phyloP scores from a whole-genome alignment of 2,888 invertebrate genomes.

The Macropis europaea region DNA sequence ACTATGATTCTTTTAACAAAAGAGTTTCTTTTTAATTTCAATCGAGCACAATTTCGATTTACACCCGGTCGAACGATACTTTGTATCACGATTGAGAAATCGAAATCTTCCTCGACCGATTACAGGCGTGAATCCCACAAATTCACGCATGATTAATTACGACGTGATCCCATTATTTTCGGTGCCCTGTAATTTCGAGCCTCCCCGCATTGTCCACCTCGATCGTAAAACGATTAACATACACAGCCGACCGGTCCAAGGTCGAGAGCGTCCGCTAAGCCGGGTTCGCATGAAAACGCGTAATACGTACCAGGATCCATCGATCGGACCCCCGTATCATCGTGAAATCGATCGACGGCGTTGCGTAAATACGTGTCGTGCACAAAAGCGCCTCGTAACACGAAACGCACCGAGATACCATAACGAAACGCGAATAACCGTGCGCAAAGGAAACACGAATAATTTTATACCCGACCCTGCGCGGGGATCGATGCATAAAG shows the following conservation, averaged over 20 bases:
- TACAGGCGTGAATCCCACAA: too few relatives aligned
- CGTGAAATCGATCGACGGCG: conserved; percentile 14
- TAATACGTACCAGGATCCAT: neutral
- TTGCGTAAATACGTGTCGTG: neutral
- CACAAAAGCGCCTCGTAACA: neutral
- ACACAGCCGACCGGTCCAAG: too few relatives aligned
- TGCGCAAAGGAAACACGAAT: conserved; percentile 6
- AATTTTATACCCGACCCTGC: conserved; percentile 9
- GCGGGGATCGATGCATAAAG: neutral
- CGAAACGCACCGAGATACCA: conserved; percentile 2
- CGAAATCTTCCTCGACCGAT: too few relatives aligned
- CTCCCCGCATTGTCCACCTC: too few relatives aligned
- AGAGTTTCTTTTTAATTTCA: too few relatives aligned
- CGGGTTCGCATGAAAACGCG: neutral
- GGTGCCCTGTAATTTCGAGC: neutral
- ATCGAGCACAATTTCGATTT: too few relatives aligned
- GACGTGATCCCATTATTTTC: conserved; percentile 7
- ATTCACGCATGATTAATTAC: neutral
- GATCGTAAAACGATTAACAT: too few relatives aligned
- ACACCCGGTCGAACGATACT: too few relatives aligned
- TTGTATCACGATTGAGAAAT: too few relatives aligned
- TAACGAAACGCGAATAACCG: conserved; percentile 21
- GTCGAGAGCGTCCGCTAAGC: neutral
- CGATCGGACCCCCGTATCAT: neutral
- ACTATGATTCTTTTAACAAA: too few relatives aligned